Percentiles rank a stretch among this genome's conserved stretches.
phyloP scores from a whole-genome alignment of 1,140 invertebrate genomes.

The Drosophila malerkotliana region DNA sequence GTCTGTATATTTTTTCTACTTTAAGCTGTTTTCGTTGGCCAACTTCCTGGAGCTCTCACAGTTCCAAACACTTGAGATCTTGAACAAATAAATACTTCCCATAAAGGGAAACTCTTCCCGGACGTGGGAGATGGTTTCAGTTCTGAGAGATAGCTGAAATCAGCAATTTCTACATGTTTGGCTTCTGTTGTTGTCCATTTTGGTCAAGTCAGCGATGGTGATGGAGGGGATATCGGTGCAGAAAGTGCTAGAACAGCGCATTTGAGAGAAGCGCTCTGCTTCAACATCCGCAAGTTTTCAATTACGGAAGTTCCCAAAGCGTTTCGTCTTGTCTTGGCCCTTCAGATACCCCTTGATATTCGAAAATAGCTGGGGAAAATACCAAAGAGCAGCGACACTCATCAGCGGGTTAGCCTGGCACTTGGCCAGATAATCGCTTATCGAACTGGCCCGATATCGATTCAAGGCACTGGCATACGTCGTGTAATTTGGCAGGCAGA shows the following conservation, averaged over 20 bases:
- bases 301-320: slow-evolving; percentile 40
- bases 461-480: slow-evolving; percentile 5
- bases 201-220: slow-evolving; percentile 20
- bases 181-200: slow-evolving; percentile 22
- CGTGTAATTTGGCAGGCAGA: slow-evolving; percentile 15
- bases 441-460: slow-evolving; percentile 7
- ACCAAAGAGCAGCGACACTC: slow-evolving; percentile 62
- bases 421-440: slow-evolving; percentile 20
- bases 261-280: neutral
- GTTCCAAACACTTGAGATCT: neutral
- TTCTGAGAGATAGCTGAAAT: slow-evolving; percentile 30
- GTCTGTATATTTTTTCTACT: too few relatives aligned
- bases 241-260: slow-evolving; percentile 18
- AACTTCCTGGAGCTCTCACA: too few relatives aligned
- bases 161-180: slow-evolving; percentile 18
- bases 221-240: neutral
- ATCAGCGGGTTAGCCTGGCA: slow-evolving; percentile 32
- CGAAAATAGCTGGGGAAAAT: slow-evolving; percentile 55
- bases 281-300: slow-evolving; percentile 46
- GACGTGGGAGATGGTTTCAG: slow-evolving; percentile 11
- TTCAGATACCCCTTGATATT: slow-evolving; percentile 4
- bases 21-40: too few relatives aligned
- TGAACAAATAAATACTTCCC: slow-evolving; percentile 61
- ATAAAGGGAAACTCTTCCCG: slow-evolving; percentile 17
- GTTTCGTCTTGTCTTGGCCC: slow-evolving; percentile 20